phyloP scores from a whole-genome alignment of 1,140 invertebrate species.

The Leguminivora glycinivorella region DNA sequence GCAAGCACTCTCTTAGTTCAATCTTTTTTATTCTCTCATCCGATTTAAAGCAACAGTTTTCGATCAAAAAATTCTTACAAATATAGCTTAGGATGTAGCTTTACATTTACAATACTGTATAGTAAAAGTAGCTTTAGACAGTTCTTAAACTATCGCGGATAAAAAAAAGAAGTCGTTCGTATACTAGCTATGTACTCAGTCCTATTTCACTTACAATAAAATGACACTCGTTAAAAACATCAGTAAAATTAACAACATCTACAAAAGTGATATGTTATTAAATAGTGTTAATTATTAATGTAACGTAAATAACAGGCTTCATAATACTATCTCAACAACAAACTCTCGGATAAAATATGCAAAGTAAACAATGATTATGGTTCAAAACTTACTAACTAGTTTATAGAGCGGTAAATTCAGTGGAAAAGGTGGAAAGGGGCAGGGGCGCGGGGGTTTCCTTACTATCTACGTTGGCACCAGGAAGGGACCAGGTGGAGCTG shows the following conservation, averaged over 20 bases:
- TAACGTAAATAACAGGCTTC: slow-evolving; percentile 26
- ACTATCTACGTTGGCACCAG: slow-evolving; percentile 78
- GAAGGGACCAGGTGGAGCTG: slow-evolving; percentile 88
- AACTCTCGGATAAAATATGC: slow-evolving; percentile 26
- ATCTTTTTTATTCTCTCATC: slow-evolving; percentile 40
- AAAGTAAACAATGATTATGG: slow-evolving; percentile 19
- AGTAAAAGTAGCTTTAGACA: slow-evolving; percentile 23
- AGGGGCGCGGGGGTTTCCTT: slow-evolving; percentile 45
- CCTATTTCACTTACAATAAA: slow-evolving; percentile 30
- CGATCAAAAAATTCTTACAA: slow-evolving; percentile 40
- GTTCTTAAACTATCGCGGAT: slow-evolving; percentile 13
- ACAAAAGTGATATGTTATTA: slow-evolving; percentile 39
- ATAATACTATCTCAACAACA: slow-evolving; percentile 13
- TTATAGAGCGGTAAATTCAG: slow-evolving; percentile 71
- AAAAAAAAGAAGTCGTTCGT: slow-evolving; percentile 23
- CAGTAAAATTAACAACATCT: slow-evolving; percentile 20
- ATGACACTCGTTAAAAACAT: slow-evolving; percentile 21
- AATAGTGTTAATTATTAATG: slow-evolving; percentile 30
- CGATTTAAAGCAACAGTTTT: slow-evolving; percentile 41
- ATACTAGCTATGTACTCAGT: slow-evolving; percentile 30
- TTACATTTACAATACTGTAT: slow-evolving; percentile 22
- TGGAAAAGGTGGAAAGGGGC: slow-evolving; percentile 66
- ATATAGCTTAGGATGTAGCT: slow-evolving; percentile 31
- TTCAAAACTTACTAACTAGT: slow-evolving; percentile 28
- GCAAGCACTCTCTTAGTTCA: not conserved